These are phyloP conservation scores for Rostratula benghalensis DNA, from an alignment of 2,113 vertebrate genomes.

Conservation along the genomic window DNA sequence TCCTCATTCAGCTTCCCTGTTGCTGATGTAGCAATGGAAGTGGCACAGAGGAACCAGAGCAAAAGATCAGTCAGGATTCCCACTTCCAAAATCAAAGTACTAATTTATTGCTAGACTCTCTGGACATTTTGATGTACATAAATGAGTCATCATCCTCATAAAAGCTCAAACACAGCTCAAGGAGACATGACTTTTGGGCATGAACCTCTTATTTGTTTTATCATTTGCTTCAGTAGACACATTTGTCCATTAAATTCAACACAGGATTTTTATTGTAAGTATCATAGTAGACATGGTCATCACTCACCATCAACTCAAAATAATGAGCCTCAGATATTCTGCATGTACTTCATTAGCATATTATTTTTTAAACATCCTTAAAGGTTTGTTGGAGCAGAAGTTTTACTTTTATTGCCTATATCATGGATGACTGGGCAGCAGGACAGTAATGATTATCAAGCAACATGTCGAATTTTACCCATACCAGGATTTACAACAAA, in stretches of 20 bases:
- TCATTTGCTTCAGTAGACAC: not conserved
- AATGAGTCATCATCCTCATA: not conserved
- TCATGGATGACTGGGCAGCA: not conserved
- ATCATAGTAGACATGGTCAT: not conserved
- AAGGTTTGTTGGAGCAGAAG: not conserved
- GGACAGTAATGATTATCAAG: not conserved
- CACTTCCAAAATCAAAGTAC: not conserved
- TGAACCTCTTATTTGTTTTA: not conserved
- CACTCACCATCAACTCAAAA: not conserved
- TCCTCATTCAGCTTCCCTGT: not conserved
- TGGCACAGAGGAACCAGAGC: not conserved
- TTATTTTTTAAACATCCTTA: not conserved
- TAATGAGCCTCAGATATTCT: not conserved
- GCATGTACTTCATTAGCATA: not conserved
- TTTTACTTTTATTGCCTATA: not conserved
- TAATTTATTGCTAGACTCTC: not conserved
- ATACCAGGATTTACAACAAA: not conserved
- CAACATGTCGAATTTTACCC: not conserved
- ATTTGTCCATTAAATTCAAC: not conserved
- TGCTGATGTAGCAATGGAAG: not conserved
- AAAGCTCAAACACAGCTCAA: not conserved
- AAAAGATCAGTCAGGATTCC: not conserved
- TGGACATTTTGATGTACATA: not conserved
- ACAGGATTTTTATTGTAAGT: not conserved
- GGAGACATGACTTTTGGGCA: rapidly evolving